Evolutionary conservation across 2,888 invertebrate species (phyloP).

Genomic region (Lycia hirtaria): DNA sequence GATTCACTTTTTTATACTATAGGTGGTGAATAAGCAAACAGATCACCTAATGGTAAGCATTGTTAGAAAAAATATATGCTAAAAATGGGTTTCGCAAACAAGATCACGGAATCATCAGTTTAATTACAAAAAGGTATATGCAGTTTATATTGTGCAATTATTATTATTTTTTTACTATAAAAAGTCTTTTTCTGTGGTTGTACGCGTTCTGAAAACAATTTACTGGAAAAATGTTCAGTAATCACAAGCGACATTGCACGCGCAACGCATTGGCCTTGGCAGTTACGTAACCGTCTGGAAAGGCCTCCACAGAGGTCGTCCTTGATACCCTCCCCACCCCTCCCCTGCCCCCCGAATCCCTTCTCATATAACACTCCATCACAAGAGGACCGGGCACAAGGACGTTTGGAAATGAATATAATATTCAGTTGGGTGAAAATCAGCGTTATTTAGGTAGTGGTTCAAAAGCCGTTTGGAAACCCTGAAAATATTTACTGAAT

Average conservation of each 20-base stretch:
- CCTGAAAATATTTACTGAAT: not conserved
- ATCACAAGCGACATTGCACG: conserved; percentile 46
- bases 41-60: no score
- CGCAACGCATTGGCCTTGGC: conserved; percentile 61
- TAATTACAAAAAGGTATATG: no score
- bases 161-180: not conserved
- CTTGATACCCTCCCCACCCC: conserved; percentile 51
- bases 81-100: no score
- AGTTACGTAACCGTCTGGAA: conserved; percentile 72
- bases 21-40: no score
- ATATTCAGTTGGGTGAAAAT: conserved; percentile 55
- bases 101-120: no score
- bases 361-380: conserved; percentile 41
- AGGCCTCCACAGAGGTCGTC: conserved; percentile 60
- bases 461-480: not conserved
- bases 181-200: not conserved
- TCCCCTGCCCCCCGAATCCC: conserved; percentile 25
- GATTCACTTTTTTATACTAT: no score
- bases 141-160: not conserved
- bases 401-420: conserved; percentile 59
- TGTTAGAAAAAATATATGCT: no score
- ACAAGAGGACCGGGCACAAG: conserved; percentile 56
- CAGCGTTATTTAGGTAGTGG: conserved; percentile 8
- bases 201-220: not conserved
- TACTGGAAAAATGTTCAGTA: not conserved